These are phyloP conservation scores for Macrotis lagotis DNA, from an alignment of 2,113 vertebrate species.

Conservation along the genomic window DNA sequence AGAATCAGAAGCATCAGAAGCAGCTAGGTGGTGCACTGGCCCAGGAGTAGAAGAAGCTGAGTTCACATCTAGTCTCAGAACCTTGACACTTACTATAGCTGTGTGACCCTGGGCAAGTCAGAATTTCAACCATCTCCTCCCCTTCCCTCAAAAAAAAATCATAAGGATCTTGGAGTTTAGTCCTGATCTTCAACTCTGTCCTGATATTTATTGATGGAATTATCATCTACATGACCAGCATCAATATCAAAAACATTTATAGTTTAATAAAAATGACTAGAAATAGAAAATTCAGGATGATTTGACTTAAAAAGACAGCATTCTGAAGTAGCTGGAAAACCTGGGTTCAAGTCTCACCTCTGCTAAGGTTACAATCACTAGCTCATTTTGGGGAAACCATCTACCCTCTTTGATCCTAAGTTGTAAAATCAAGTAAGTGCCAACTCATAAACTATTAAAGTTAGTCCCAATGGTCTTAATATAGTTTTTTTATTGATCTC, in stretches of 20 bases:
- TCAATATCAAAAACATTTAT: background rate
- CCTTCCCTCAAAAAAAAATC: background rate
- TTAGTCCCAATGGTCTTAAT: background rate
- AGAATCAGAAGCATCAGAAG: slow-evolving; percentile 21
- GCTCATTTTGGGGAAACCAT: background rate
- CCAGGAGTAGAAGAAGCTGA: background rate
- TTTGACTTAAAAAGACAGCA: background rate
- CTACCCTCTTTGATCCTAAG: background rate
- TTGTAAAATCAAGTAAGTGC: background rate
- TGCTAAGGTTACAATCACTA: background rate
- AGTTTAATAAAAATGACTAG: background rate
- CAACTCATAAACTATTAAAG: background rate
- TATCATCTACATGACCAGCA: background rate
- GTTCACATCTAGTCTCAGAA: background rate
- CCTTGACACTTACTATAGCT: background rate
- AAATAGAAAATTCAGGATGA: background rate
- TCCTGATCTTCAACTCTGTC: background rate
- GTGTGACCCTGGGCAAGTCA: background rate
- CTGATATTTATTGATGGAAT: background rate
- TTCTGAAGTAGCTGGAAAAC: background rate
- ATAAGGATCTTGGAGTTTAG: background rate
- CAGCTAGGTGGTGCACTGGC: background rate
- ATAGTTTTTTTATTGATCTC: no score
- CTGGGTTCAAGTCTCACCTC: background rate
- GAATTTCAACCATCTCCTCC: background rate